Base-by-base conservation (phyloP, 2,888 invertebrate genomes). In the Drosophila macrospina region DNA sequence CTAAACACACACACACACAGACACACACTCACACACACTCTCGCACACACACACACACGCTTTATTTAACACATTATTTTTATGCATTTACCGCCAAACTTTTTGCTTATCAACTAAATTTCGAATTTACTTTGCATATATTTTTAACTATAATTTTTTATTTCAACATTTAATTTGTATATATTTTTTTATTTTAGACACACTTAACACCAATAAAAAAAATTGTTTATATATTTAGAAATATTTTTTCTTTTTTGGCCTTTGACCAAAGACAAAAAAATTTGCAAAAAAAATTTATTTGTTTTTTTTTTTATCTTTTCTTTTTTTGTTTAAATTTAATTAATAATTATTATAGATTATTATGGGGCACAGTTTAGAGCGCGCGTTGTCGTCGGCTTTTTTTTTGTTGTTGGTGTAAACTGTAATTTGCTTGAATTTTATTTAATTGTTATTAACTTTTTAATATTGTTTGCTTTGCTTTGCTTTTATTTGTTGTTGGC, bases 381-480 rank as follows among this genome's bases (percentile, higher is more conserved):
- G 81, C 81, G 79, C 78, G 74, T 57, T 65, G 78, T 79, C 66
- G 79, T 77, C 75, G 73, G 71, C 79, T 47, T 57, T 52, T 26
- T 26, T 5, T 20, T 4, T 8, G 16, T 5, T 26, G 5, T 11
- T 26, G 6, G 4, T 0, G n/a, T 13, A 1, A 24, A 34, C 16
- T 57, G 11, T 10, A 4, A 15, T 26, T 16, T n/a, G 11, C 15
- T 62, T 10, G 5, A 47, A 32, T 16, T 24, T 10, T 1, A 15
- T 28, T 16, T 7, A 28, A 62, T n/a, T 51, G 44, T 51, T 24
- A 15, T 50, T 37, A 34, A 8, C n/a, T 59, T 39, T 6, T 24
- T 20, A 20, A 20, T 1, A 34, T 32, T 52, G 4, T 34, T 36
- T 5, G 8, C 44, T 47, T 34, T 44, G n/a, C n/a, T n/a, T n/a